Base-by-base conservation (phyloP, 2,888 invertebrate species). In the Dendrolimus houi region DNA sequence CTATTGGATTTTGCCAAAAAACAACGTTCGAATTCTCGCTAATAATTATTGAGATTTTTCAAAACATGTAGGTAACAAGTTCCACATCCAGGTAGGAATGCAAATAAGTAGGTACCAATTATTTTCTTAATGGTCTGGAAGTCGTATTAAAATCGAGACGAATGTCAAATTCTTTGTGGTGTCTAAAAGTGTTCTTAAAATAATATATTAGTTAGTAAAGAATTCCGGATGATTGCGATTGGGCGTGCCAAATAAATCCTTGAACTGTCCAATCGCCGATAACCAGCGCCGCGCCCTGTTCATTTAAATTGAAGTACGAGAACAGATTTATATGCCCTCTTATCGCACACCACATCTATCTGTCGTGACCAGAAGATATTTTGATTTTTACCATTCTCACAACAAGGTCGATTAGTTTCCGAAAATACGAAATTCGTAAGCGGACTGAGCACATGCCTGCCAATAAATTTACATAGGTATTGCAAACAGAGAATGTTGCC, bases 391-490 rank as follows among this genome's bases (percentile, higher is more conserved):
- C 9, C 47, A 47, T 47, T 47, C 47, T 54, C 59, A 52, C 59
- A 54, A 59, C 41, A 52, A 53, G 14, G 40, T 55, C 29, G 41
- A 42, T 55, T 56, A 59, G 55, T 55, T 41, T n/a, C 54, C 40
- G 17, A 12, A 29, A 29, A 29, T 29, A 29, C 29, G 6, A 6
- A 29, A 29, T 29, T 29, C 29, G 29, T 29, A 57, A 59, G 42
- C 58, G 60, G 47, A 59, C 56, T 57, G 55, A 55, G 53, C 52
- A 41, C 41, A 54, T 41, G 59, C 52, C 59, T 60, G 56, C 55
- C 63, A 57, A 68, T 71, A 69, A 71, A 75, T 71, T 75, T 68
- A 66, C 76, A 79, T 77, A 68, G 70, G 71, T 75, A 79, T 78
- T 65, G 73, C 68, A 59, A 65, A 68, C 71, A 72, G 70, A 75